A percentile compares a stretch with the other conserved stretches of the same genome.
Conservation (phyloP, 2,797 vertebrate species). For the Poecile montanus region DNA sequence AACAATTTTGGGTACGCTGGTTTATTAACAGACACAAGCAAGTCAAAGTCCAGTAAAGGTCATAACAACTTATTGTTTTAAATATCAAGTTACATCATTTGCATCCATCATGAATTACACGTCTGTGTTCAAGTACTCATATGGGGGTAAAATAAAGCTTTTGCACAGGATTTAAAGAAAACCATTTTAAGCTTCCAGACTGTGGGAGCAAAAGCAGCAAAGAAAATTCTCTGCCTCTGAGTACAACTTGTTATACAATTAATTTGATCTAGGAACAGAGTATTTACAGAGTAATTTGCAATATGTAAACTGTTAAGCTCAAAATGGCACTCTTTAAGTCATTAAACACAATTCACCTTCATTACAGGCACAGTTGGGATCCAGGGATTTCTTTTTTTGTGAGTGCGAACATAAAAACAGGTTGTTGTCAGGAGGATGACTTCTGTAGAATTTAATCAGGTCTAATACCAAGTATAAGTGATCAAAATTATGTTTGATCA, state of each 20-base stretch:
- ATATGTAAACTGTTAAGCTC: constrained; percentile 59
- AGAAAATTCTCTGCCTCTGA: not conserved
- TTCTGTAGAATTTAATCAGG: constrained; percentile 37
- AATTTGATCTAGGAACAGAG: constrained; percentile 55
- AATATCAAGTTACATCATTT: not conserved
- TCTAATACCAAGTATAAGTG: constrained; percentile 21
- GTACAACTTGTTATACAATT: constrained; percentile 49
- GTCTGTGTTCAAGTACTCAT: not conserved
- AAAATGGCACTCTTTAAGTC: constrained; percentile 55
- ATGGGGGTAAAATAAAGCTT: not conserved
- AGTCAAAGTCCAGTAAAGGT: not conserved
- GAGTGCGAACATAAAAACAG: not conserved
- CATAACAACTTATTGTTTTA: not conserved
- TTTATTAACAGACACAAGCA: not conserved
- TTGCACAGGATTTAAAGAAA: not conserved
- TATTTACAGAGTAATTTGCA: constrained; percentile 61
- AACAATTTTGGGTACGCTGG: not conserved
- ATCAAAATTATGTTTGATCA: constrained; percentile 48
- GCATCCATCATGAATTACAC: not conserved
- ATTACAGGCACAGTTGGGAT: constrained; percentile 63
- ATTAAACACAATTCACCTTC: constrained; percentile 66
- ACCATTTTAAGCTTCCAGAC: not conserved
- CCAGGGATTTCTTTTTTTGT: constrained; percentile 21
- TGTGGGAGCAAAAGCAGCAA: not conserved
- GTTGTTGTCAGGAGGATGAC: constrained; percentile 22